Evolutionary conservation across 2,888 invertebrate species (phyloP).

Genomic region (Tenodera sinensis): DNA sequence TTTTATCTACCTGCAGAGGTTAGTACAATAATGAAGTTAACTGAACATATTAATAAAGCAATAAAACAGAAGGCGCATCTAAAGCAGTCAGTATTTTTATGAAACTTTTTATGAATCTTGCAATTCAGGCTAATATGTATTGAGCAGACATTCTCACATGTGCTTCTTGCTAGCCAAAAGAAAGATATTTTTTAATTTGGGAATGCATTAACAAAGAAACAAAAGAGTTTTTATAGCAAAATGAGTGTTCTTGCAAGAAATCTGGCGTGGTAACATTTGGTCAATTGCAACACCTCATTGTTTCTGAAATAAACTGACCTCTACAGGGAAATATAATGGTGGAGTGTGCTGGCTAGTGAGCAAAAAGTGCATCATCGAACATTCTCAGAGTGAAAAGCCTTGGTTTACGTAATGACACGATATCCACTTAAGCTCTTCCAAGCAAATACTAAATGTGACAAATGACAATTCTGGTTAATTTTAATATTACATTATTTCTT

Average conservation of each 20-base stretch:
- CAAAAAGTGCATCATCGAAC: no score
- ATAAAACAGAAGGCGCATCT: not conserved
- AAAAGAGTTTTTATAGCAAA: not conserved
- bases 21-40: not conserved
- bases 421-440: no score
- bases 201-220: no score
- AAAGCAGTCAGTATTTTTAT: not conserved
- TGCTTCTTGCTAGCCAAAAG: not conserved
- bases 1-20: not conserved
- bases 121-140: no score
- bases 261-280: not conserved
- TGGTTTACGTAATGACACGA: no score
- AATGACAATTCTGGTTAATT: no score
- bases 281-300: not conserved
- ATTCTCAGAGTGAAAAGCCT: no score
- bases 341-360: no score
- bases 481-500: no score
- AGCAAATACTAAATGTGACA: no score
- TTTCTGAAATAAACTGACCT: not conserved
- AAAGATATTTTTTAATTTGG: not conserved
- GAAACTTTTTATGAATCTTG: not conserved
- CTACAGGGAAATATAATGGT: no score
- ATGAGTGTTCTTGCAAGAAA: not conserved
- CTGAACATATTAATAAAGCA: not conserved
- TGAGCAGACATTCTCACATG: not conserved